Conservation (phyloP, 2,113 vertebrate species). For the Leptocoma aspasia region DNA sequence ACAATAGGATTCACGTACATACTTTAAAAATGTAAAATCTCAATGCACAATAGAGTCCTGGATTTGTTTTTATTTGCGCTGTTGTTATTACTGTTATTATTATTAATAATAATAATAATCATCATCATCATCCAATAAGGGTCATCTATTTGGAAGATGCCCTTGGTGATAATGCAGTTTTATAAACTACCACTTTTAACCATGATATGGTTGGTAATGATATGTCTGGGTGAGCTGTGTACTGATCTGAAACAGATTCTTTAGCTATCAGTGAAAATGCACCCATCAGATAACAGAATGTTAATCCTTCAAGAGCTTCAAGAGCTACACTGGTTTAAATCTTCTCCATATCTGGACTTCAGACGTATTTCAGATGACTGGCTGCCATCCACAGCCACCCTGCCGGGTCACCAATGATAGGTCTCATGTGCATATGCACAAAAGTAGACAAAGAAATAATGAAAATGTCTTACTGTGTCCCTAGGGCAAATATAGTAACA, state of each 20-base stretch:
- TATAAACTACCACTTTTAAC: background rate
- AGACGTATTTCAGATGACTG: background rate
- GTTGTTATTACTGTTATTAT: background rate
- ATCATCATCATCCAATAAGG: background rate
- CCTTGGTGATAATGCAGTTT: background rate
- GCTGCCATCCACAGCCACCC: background rate
- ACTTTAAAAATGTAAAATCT: background rate
- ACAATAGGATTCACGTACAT: background rate
- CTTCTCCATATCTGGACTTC: background rate
- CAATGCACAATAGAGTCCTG: background rate
- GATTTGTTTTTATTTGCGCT: background rate
- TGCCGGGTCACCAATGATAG: background rate
- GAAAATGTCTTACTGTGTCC: background rate
- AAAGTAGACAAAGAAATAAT: background rate
- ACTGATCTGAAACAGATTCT: background rate
- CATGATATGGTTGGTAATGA: background rate
- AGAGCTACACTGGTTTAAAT: background rate
- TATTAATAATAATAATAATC: background rate
- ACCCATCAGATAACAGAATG: background rate
- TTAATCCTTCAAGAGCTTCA: background rate
- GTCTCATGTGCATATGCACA: background rate
- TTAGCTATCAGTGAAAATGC: background rate
- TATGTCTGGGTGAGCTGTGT: background rate
- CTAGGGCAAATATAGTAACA: background rate
- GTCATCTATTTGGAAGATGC: background rate